phyloP scores from a whole-genome alignment of 2,113 vertebrate genomes.

The Oryzias woworae region DNA sequence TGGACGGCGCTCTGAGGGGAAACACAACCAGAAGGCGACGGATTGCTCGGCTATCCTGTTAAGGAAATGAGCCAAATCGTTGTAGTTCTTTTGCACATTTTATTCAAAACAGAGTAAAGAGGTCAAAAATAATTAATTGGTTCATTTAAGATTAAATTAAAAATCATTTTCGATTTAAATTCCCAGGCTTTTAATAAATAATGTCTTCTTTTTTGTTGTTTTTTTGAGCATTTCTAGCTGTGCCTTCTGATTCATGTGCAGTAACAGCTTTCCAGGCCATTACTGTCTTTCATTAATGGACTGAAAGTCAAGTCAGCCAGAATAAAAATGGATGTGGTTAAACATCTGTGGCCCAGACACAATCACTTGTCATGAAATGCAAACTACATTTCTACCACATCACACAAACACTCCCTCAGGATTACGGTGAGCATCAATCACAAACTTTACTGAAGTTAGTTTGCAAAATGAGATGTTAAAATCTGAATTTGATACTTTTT shows the following conservation, averaged over 20 bases:
- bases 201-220: neutral
- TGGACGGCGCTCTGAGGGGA: slow-evolving; percentile 82
- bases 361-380: slow-evolving; percentile 48
- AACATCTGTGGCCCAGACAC: slow-evolving; percentile 57
- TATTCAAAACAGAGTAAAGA: no score
- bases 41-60: slow-evolving; percentile 60
- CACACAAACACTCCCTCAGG: slow-evolving; percentile 29
- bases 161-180: no score
- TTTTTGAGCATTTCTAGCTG: neutral
- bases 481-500: neutral
- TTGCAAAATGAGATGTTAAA: slow-evolving; percentile 5
- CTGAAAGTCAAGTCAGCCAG: neutral
- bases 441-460: slow-evolving; percentile 3
- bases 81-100: slow-evolving; percentile 14
- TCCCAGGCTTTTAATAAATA: no score
- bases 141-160: no score
- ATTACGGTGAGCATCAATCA: slow-evolving; percentile 39
- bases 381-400: slow-evolving; percentile 49
- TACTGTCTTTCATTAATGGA: neutral
- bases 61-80: slow-evolving; percentile 54
- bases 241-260: neutral
- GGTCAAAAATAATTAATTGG: no score
- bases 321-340: slow-evolving; percentile 24
- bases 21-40: slow-evolving; percentile 80
- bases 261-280: neutral